These are phyloP conservation scores for Nasonia giraulti DNA, from an alignment of 1,140 invertebrate species.

Conservation along the genomic window DNA sequence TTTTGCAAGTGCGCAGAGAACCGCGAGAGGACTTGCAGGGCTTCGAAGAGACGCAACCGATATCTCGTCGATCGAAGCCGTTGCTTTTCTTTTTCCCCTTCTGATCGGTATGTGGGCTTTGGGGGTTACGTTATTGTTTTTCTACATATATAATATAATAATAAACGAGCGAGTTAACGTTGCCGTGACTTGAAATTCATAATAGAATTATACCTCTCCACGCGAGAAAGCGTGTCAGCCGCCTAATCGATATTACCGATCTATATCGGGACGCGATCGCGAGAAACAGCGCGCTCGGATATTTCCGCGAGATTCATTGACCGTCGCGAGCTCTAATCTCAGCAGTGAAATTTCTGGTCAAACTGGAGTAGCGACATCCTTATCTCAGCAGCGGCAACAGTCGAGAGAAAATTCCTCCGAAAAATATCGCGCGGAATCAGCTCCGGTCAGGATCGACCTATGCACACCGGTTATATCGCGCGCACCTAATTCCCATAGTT, in stretches of 20 bases:
- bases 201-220: not conserved
- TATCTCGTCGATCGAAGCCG: not conserved
- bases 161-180: too few species aligned
- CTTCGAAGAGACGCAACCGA: not conserved
- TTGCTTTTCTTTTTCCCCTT: not conserved
- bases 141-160: not conserved
- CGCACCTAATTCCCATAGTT: too few species aligned
- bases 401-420: not conserved
- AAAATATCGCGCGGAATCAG: not conserved
- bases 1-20: not conserved
- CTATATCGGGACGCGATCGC: not conserved
- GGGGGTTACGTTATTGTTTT: not conserved
- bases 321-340: not conserved
- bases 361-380: constrained; percentile 7
- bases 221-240: not conserved
- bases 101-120: not conserved
- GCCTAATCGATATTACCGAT: not conserved
- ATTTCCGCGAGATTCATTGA: not conserved
- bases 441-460: not conserved
- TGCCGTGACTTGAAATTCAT: not conserved
- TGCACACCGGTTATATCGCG: not conserved
- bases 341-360: constrained; percentile 5
- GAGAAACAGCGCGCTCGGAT: not conserved
- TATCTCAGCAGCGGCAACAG: not conserved
- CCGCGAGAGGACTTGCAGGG: not conserved